These are phyloP conservation scores for Cinclus mexicanus DNA, from an alignment of 2,113 vertebrate species.

Conservation along the genomic window DNA sequence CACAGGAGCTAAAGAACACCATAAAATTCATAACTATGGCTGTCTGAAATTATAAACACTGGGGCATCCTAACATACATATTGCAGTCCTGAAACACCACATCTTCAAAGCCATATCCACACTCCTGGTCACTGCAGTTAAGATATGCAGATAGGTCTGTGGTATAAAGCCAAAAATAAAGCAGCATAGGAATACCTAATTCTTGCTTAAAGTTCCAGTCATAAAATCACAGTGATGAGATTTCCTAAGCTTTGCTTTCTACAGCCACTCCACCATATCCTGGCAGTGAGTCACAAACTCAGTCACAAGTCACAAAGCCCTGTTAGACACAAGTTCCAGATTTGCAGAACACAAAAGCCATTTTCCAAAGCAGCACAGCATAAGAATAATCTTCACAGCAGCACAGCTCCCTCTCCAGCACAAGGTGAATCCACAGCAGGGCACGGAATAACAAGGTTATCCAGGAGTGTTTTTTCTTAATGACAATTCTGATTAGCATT, in stretches of 20 bases:
- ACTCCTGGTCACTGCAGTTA: background rate
- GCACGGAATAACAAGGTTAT: background rate
- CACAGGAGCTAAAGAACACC: background rate
- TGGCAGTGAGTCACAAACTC: background rate
- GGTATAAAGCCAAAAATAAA: background rate
- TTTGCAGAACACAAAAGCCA: background rate
- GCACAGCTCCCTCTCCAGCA: background rate
- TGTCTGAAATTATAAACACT: background rate
- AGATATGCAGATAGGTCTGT: background rate
- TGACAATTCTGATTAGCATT: background rate
- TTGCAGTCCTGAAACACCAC: background rate
- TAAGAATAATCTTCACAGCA: background rate
- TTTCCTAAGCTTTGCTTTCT: background rate
- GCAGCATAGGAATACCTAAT: background rate
- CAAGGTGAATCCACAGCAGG: background rate
- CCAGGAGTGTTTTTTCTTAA: background rate
- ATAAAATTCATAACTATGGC: background rate
- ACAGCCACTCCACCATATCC: background rate
- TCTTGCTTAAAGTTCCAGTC: background rate
- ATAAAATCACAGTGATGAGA: background rate
- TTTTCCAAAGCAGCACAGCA: background rate
- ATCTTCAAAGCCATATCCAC: background rate
- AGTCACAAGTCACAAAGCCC: background rate
- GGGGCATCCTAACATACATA: rapidly evolving
- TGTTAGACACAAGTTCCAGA: background rate